Conservation (phyloP, 2,797 vertebrate genomes). For the Cottoperca gobio region DNA sequence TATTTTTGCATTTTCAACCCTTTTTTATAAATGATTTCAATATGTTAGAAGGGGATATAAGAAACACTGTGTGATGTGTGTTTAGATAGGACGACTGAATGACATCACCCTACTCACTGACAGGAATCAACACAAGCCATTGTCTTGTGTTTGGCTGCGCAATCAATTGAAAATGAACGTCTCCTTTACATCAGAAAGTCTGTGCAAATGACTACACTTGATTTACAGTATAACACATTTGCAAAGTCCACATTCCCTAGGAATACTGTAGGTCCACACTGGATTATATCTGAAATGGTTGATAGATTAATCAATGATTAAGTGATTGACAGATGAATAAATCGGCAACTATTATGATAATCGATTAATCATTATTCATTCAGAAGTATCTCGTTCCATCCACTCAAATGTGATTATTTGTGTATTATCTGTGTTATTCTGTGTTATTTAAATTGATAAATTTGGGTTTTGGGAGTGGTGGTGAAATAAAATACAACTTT, state of each 20-base stretch:
- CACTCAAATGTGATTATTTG: not conserved
- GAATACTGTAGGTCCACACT: not conserved
- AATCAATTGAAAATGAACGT: constrained; percentile 20
- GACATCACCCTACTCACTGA: constrained; percentile 30
- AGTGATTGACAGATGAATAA: not conserved
- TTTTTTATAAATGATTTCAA: not conserved
- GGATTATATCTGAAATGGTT: not conserved
- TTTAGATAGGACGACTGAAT: constrained; percentile 7
- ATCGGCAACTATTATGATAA: not conserved
- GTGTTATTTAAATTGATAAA: not conserved
- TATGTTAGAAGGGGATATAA: not conserved
- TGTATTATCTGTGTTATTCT: not conserved
- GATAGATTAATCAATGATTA: not conserved
- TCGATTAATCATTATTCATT: not conserved
- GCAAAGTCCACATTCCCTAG: not conserved
- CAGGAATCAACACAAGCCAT: constrained; percentile 35
- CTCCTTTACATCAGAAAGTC: not conserved
- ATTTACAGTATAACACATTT: constrained; percentile 6
- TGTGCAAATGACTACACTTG: not conserved
- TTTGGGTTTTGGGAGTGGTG: not conserved
- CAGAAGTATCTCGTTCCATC: not conserved
- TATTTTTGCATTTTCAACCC: constrained; percentile 18
- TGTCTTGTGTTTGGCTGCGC: constrained; percentile 20
- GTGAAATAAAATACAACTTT: not conserved
- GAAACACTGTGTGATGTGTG: not conserved